Percentiles rank a stretch among this genome's conserved stretches.
phyloP scores from a whole-genome alignment of 2,888 invertebrate species.

The Deilephila elpenor region DNA sequence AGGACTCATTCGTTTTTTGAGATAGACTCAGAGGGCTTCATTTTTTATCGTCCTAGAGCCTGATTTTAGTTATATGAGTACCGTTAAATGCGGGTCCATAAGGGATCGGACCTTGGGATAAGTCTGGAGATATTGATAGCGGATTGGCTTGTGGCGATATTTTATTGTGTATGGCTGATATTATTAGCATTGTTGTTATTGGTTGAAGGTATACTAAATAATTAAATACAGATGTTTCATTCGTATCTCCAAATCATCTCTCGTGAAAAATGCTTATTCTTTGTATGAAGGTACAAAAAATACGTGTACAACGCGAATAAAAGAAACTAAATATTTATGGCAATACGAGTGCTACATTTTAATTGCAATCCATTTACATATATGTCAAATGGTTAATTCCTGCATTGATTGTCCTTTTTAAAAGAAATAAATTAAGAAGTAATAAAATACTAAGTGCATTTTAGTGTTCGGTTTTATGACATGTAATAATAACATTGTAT shows the following conservation, averaged over 20 bases:
- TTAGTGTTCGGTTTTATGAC: neutral
- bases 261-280: too few species aligned
- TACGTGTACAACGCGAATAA: neutral
- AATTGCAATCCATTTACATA: neutral
- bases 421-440: neutral
- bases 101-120: constrained; percentile 50
- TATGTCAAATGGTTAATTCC: neutral
- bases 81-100: constrained; percentile 68
- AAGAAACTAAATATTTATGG: neutral
- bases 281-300: too few species aligned
- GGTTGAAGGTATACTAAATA: too few species aligned
- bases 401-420: constrained; percentile 1
- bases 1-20: constrained; percentile 76
- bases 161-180: too few species aligned
- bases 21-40: constrained; percentile 62
- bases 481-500: neutral
- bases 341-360: neutral
- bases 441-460: constrained; percentile 20
- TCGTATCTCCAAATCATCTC: too few species aligned
- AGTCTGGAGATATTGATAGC: constrained; percentile 49
- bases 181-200: too few species aligned
- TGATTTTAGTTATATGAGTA: constrained; percentile 75
- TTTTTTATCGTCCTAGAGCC: constrained; percentile 80
- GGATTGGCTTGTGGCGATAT: too few species aligned
- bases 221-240: too few species aligned